Evolutionary conservation across 1,140 invertebrate species (phyloP), one percentile per base, ranked within the genome.

Genomic region (Ectropis grisescens): DNA sequence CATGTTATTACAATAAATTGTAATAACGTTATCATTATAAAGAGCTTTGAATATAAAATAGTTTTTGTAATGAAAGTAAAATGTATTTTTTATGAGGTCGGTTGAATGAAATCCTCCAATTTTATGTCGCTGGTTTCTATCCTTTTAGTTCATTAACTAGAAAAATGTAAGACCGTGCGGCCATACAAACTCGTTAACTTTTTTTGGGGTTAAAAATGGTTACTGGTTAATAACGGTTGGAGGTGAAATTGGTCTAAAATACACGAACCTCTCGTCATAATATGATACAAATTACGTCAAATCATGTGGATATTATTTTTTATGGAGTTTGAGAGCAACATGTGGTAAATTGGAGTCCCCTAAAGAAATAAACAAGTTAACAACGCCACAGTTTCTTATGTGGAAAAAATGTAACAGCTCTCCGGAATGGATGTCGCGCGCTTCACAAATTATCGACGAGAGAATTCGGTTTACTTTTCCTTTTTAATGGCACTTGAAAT

Each of bases 221-320:
- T 59, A 65, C 62, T 48, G 42, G 58, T 62, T 65, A 72, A 72
- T 61, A 72, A 64, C 56, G 54, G 56, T 23, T 51, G 38, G 30
- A 33, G 42, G 50, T 51, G 43, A 69, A 71, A 67, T 61, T 62
- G 55, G 48, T 59, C 51, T 60, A 58, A 67, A 67, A 58, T 64
- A 69, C 57, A 76, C 59, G 56, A 54, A 62, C 54, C 54, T 64
- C 60, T 60, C 64, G 60, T 71, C 60, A 67, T 67, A 71, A 67
- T 58, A 49, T 40, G 40, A 44, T 47, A 66, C 54, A 71, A 78
- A 74, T 71, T 78, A 67, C 58, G 41, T 69, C 53, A 58, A 71
- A 74, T 71, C 53, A 69, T 67, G 57, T 74, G 56, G 62, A 64
- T 65, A 67, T 67, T 66, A 70, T 60, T 71, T 71, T 69, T 78